Evolutionary conservation across 2,797 vertebrate species (phyloP).

Genomic region (Fistularia tabacaria): DNA sequence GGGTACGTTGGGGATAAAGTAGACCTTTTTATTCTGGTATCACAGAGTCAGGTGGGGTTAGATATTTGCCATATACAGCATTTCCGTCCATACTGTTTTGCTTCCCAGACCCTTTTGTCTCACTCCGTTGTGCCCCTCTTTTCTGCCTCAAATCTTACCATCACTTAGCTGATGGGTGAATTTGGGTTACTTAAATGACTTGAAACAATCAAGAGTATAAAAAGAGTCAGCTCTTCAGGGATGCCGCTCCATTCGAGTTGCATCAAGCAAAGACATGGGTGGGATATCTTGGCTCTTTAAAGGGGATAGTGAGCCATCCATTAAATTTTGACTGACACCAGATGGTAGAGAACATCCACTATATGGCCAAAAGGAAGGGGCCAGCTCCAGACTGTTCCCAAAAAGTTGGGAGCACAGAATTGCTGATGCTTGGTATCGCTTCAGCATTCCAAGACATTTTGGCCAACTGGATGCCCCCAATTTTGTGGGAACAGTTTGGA

Average conservation of each 20-base stretch:
- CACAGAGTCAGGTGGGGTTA: slow-evolving; percentile 18
- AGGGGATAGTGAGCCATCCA: slow-evolving; percentile 8
- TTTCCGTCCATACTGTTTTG: slow-evolving; percentile 4
- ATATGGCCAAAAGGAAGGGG: too few relatives aligned
- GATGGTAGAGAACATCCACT: slow-evolving; percentile 2
- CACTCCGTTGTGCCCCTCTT: background rate
- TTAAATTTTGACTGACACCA: slow-evolving; percentile 12
- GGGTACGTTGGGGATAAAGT: slow-evolving; percentile 17
- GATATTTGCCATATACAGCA: slow-evolving; percentile 24
- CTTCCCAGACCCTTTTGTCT: slow-evolving; percentile 5
- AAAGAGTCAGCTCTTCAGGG: slow-evolving; percentile 29
- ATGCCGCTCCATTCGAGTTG: slow-evolving; percentile 23
- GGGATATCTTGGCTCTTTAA: slow-evolving; percentile 13
- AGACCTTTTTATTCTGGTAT: slow-evolving; percentile 20
- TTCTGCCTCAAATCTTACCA: slow-evolving; percentile 12
- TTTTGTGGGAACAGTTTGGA: too few relatives aligned
- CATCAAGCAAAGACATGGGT: slow-evolving; percentile 22
- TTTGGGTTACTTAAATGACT: slow-evolving; percentile 35
- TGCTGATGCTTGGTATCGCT: too few relatives aligned
- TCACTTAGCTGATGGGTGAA: slow-evolving; percentile 30
- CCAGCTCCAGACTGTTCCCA: too few relatives aligned
- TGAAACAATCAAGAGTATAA: slow-evolving; percentile 24
- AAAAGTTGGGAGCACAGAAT: too few relatives aligned
- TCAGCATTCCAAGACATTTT: too few relatives aligned
- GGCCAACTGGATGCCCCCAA: too few relatives aligned